These are phyloP conservation scores for Plemyria rubiginata DNA, from an alignment of 2,888 invertebrate genomes.

Conservation along the genomic window DNA sequence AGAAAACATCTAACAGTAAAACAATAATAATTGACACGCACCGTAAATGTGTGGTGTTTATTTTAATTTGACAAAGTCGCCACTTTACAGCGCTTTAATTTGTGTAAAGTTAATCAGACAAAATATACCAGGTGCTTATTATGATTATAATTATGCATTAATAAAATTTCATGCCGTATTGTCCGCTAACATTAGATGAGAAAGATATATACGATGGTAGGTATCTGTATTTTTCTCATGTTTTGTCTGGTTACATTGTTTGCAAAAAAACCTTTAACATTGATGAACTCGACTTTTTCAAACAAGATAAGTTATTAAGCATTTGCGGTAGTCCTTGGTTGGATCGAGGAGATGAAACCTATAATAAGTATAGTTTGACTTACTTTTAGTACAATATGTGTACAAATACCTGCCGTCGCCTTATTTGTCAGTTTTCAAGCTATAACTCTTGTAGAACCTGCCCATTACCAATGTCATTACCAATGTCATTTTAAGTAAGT, in stretches of 20 bases:
- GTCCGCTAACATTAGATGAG: conserved; percentile 23
- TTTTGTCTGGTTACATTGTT: conserved; percentile 27
- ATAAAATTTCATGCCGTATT: conserved; percentile 21
- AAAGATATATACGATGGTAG: conserved; percentile 7
- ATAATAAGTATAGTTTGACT: no score
- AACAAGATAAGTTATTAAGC: not conserved
- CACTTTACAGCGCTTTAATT: no score
- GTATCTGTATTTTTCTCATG: conserved; percentile 16
- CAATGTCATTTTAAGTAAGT: no score
- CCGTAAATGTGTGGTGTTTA: no score
- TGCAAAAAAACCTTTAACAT: conserved; percentile 18
- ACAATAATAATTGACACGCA: no score
- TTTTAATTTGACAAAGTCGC: no score
- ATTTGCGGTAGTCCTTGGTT: not conserved
- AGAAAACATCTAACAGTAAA: not conserved
- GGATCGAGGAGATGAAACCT: no score
- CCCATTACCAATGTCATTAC: no score
- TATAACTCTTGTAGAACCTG: no score
- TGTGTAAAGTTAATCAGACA: conserved; percentile 2
- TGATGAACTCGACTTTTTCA: conserved; percentile 13
- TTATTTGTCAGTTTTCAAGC: no score
- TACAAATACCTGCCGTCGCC: no score
- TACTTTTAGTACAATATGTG: no score
- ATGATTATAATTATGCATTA: conserved; percentile 16
- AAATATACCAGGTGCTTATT: not conserved